phyloP scores from a whole-genome alignment of 92 coral and sea anemone species.

The Palythoa heliodiscus region DNA sequence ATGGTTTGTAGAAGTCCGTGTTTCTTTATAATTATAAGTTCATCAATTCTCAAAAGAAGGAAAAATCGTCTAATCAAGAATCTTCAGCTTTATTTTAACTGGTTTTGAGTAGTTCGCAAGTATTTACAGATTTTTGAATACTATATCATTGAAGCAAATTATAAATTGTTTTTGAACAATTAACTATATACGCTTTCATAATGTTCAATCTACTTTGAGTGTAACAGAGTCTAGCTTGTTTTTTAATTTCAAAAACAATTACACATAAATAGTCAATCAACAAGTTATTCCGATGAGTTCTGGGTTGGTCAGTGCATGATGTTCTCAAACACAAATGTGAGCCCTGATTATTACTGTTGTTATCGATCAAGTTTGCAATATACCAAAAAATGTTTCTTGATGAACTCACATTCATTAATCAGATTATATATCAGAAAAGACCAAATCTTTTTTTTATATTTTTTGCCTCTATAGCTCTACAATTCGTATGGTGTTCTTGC shows the following conservation, averaged over 20 bases:
- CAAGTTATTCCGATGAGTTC: neutral
- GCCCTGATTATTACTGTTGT: neutral
- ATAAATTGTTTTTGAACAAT: too few relatives aligned
- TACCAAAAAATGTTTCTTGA: neutral
- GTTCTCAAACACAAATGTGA: neutral
- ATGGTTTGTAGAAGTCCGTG: neutral
- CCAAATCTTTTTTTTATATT: neutral
- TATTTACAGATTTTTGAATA: too few relatives aligned
- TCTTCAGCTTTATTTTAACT: too few relatives aligned
- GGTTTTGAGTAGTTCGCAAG: neutral
- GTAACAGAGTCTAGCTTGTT: neutral
- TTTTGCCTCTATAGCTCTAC: neutral
- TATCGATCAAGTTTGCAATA: neutral
- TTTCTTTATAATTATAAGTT: neutral
- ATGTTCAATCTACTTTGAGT: neutral
- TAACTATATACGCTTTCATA: neutral
- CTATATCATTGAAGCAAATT: too few relatives aligned
- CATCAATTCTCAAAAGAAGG: neutral
- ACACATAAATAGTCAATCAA: neutral
- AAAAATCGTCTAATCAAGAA: neutral
- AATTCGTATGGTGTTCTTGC: neutral
- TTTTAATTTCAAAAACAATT: neutral
- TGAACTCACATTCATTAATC: neutral
- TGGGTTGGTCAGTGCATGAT: neutral
- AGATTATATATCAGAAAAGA: neutral